Percentiles rank a stretch among this genome's conserved stretches.
Conservation (phyloP, 2,797 vertebrate species). For the Propithecus perrieri region DNA sequence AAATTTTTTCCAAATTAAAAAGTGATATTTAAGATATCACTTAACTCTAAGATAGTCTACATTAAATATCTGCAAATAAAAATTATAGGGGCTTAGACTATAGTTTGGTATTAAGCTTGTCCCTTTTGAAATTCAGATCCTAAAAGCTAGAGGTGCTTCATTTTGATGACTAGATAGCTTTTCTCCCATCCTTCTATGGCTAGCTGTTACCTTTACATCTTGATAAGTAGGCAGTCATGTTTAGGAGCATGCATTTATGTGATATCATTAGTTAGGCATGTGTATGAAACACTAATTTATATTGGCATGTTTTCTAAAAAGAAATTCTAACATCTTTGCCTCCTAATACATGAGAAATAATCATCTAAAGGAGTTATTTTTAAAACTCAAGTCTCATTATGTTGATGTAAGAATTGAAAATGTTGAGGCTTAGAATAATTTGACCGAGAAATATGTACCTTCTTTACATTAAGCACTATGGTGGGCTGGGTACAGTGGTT, state of each 20-base stretch:
- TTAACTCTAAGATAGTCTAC: not conserved
- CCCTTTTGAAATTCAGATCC: not conserved
- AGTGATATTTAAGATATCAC: not conserved
- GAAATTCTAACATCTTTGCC: not conserved
- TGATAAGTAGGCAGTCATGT: not conserved
- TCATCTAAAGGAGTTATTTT: not conserved
- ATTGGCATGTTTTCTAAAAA: not conserved
- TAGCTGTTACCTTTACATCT: not conserved
- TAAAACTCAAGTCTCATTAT: not conserved
- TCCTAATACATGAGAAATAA: not conserved
- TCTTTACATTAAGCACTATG: not conserved
- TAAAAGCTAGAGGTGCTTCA: not conserved
- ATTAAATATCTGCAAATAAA: not conserved
- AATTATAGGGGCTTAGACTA: not conserved
- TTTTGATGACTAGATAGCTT: not conserved
- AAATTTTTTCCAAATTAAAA: slow-evolving; percentile 38
- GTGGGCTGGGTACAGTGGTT: too few relatives aligned
- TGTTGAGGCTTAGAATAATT: not conserved
- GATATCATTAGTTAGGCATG: not conserved
- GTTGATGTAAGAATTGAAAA: not conserved
- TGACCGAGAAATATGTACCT: not conserved
- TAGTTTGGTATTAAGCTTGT: not conserved
- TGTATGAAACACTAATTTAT: slow-evolving; percentile 14
- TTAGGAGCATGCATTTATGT: not conserved
- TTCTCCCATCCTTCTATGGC: not conserved